Evolutionary conservation across 1,140 invertebrate species (phyloP).

Genomic region (Dreissena polymorpha): DNA sequence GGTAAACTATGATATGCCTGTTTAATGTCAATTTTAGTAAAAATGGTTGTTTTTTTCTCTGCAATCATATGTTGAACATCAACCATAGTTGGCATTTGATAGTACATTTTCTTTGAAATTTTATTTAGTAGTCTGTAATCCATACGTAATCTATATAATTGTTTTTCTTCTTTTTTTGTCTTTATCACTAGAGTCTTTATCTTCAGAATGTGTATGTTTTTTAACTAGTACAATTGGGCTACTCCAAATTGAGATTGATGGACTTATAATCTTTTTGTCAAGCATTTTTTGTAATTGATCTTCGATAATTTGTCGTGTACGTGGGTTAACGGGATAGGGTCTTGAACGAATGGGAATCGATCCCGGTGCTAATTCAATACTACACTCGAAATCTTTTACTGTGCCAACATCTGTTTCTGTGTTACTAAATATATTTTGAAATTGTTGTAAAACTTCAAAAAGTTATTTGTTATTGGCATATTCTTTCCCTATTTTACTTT

Average conservation of each 20-base stretch:
- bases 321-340: too few species aligned
- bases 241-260: not conserved
- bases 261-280: not conserved
- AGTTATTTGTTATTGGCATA: too few species aligned
- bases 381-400: too few species aligned
- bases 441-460: not conserved
- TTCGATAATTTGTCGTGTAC: too few species aligned
- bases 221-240: not conserved
- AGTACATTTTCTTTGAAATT: conserved; percentile 11
- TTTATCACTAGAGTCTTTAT: too few species aligned
- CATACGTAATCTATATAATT: conserved; percentile 1
- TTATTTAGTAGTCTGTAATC: conserved; percentile 16
- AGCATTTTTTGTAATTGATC: not conserved
- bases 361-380: too few species aligned
- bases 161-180: not conserved
- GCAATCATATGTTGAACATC: conserved; percentile 3
- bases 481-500: too few species aligned
- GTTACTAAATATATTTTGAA: not conserved
- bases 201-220: too few species aligned
- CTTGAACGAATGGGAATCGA: too few species aligned
- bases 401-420: too few species aligned
- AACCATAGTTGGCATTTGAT: not conserved
- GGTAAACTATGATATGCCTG: too few species aligned
- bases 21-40: too few species aligned
- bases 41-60: not conserved